Evolutionary conservation across 2,113 vertebrate species (phyloP), one percentile per base, ranked within the genome.

Genomic region (Oncorhynchus nerka): DNA sequence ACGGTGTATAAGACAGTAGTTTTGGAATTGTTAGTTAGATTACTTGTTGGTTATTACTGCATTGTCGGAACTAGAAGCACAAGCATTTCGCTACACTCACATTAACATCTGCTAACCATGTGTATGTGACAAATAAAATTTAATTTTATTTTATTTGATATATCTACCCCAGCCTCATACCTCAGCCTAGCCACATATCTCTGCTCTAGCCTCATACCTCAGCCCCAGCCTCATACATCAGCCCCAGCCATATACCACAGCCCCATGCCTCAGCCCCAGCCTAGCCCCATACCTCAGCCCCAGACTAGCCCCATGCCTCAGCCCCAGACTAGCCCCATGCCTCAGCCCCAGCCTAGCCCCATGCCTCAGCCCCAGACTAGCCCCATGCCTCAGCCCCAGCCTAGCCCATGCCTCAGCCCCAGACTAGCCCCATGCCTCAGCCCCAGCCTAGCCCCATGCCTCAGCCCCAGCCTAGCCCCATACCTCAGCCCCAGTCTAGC

Each of bases 241-340:
- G 73, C 49, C 62, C 1, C 5, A 70, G 20, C 0, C 57, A n/a
- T n/a, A n/a, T n/a, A n/a, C n/a, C n/a, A n/a, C 7, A 72, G 72
- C 57, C 48, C 51, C 81, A 75, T 76, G 74, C 77, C 78, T 81
- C 30, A 51, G 70, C 80, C 67, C 73, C 72, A 79, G 55, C 62
- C n/a, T 8, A 79, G 55, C 70, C n/a, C 2, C 57, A 19, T 3
- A 19, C 55, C 6, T 30, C 28, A 45, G 16, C 39, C 45, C 11
- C 24, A 34, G 4, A 16, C 67, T 26, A 45, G 59, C 70, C 16
- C 1, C 39, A n/a, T 4, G 13, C 32, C 19, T 34, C 57, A 26
- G 24, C 62, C 26, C 28, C 48, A 24, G 65, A 8, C 68, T 11
- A 24, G 65, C 32, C 68, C 2, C 30, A 32, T 32, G 5, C 4